Base-by-base conservation (phyloP, 1,140 invertebrate species). In the Musca domestica region DNA sequence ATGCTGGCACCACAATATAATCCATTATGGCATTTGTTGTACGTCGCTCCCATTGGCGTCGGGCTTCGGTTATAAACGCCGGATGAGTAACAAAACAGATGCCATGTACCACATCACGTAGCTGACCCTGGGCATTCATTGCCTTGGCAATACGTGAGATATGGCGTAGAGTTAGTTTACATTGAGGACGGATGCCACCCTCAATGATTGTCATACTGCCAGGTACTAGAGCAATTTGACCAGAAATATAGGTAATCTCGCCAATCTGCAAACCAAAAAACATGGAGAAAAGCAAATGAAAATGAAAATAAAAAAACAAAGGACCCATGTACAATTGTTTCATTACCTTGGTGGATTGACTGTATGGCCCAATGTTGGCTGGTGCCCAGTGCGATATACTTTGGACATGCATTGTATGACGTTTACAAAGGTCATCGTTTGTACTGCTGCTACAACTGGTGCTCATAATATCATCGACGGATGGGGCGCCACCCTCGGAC, bases 301-400 rank as follows among this genome's bases (percentile, higher is more conserved):
- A 17, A 20, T 41, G n/a, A 61, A 9, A 22, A 41, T 4, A 14
- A 10, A 12, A 34, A 25, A 63, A 22, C 20, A 14, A 12, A 0
- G 58, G 25, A 12, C 20, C 10, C 12, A 2, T 2, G 22, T 22
- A 27, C 23, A 25, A 58, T 15, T 49, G 5, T n/a, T 6, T 2
- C 6, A 71, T 78, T 70, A 81, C 92, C 84, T 89, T 88, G 68
- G 93, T 87, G 23, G 92, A 92, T 85, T 98, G 95, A 78, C 95
- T 97, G 81, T 97, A 98, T 30, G 95, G 95, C 15, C 95, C 95
- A 72, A 98, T 96, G 78, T 95, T 96, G 49, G 94, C 94, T 5
- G 95, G 95, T 4, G 95, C 95, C 95, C 95, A 98, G 83, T 97
- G 94, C 22, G 95, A 97, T 68, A 97, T 90, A 61, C 94, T 91